phyloP scores from a whole-genome alignment of 2,797 vertebrate genomes.

The Halcyon badia region DNA sequence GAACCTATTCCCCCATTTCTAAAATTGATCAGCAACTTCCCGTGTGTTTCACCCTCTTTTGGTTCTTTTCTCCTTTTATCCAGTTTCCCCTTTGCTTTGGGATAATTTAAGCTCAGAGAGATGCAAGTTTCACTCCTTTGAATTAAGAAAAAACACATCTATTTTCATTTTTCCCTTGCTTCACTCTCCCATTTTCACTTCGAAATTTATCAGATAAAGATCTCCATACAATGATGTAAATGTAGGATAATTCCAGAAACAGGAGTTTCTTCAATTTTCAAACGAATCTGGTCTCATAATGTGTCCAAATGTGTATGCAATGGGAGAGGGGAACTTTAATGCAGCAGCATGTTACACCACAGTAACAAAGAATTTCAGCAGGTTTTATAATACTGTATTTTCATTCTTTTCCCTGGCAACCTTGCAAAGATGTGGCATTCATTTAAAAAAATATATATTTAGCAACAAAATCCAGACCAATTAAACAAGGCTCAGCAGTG shows the following conservation, averaged over 20 bases:
- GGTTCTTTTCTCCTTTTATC: not conserved
- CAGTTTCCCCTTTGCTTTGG: not conserved
- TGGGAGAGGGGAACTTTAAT: not conserved
- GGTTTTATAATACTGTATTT: not conserved
- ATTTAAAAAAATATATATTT: not conserved
- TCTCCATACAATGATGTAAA: not conserved
- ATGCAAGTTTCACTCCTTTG: not conserved
- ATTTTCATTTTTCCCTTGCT: not conserved
- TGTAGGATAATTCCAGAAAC: not conserved
- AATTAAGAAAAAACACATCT: not conserved
- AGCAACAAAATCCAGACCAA: conserved; percentile 7
- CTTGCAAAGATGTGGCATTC: not conserved
- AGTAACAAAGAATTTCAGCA: not conserved
- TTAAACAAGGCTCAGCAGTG: not conserved
- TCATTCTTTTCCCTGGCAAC: not conserved
- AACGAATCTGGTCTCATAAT: not conserved
- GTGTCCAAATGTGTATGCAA: not conserved
- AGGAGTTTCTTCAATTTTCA: not conserved
- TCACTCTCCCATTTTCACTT: not conserved
- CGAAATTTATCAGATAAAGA: not conserved
- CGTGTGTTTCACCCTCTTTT: not conserved
- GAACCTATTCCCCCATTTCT: not conserved
- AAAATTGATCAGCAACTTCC: not conserved
- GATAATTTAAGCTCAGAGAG: not conserved
- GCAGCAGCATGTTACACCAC: not conserved